Evolutionary conservation across 2,797 vertebrate species (phyloP), one percentile per base, ranked within the genome.

Genomic region (Amphiprion clarkii): DNA sequence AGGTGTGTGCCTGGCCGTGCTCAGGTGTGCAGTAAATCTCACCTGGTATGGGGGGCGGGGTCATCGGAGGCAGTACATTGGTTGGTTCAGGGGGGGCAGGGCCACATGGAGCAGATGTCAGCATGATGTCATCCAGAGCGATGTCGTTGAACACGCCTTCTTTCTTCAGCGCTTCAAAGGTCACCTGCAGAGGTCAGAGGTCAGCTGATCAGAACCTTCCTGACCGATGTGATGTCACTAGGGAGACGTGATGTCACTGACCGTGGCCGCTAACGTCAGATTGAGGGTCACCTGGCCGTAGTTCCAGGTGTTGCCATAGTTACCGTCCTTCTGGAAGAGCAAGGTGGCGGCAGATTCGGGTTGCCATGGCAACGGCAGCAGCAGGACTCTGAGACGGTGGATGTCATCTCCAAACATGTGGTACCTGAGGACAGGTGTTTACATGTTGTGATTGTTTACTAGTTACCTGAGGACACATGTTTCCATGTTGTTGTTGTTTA

Each of bases 281-380:
- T 96, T 96, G 76, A 99, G 83, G 48, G 94, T 96, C 79, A 96
- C 87, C 92, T 98, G 97, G 33, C 96, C 97, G 2, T 95, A 95
- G 89, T 96, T 95, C 98, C 98, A 99, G 64, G 74, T 91, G 71
- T 96, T 84, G 2, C 98, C 98, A 83, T 97, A 98, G 92, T 98
- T 96, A 72, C 96, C 96, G 46, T 96, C 93, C 88, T 88, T 98
- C 79, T 94, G 78, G 12, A 98, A 97, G 70, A 96, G 5, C 0
- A 90, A 68, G 1, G 88, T 92, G 73, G 83, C 73, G 1, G 8
- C 17, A 5, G 82, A 76, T 21, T 66, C 1, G 2, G 88, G 33
- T 25, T 39, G 36, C 1, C 48, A 39, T 0, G 27, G 27, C 16
- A 83, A 83, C 6, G 94, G 65, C 25, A 92, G 87, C 6, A 94